These are phyloP conservation scores for Hippocampus mohnikei DNA, from an alignment of 2,113 vertebrate species.

Conservation along the genomic window DNA sequence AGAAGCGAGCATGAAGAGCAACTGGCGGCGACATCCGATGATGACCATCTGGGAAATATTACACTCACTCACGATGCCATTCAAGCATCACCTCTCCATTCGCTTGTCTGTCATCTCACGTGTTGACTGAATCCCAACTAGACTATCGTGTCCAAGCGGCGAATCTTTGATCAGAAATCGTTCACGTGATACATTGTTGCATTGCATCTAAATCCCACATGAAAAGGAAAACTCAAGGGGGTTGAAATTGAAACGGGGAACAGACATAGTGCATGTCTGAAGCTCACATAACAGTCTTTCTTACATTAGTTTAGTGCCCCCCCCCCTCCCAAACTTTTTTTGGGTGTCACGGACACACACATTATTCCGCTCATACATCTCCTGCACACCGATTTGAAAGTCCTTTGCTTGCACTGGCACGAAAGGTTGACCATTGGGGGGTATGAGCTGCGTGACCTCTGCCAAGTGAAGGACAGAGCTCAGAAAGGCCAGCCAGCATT, in stretches of 20 bases:
- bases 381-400: no score
- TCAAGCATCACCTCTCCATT: not conserved
- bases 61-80: not conserved
- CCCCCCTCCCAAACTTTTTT: no score
- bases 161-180: constrained; percentile 3
- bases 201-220: constrained; percentile 19
- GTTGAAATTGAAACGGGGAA: not conserved
- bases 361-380: no score
- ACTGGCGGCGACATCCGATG: not conserved
- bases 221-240: constrained; percentile 5
- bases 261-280: constrained; percentile 9
- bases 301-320: not conserved
- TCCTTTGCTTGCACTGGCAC: not conserved
- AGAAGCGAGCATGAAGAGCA: not conserved
- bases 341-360: no score
- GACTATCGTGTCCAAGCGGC: not conserved
- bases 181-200: not conserved
- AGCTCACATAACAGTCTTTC: not conserved
- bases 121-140: not conserved
- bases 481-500: constrained; percentile 26
- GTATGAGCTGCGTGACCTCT: not conserved
- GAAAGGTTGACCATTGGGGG: not conserved
- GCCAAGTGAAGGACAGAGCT: not conserved
- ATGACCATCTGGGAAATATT: constrained; percentile 7
- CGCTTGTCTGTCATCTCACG: constrained; percentile 8